Evolutionary conservation across 1,140 invertebrate species (phyloP).

Genomic region (Cotesia glomerata): DNA sequence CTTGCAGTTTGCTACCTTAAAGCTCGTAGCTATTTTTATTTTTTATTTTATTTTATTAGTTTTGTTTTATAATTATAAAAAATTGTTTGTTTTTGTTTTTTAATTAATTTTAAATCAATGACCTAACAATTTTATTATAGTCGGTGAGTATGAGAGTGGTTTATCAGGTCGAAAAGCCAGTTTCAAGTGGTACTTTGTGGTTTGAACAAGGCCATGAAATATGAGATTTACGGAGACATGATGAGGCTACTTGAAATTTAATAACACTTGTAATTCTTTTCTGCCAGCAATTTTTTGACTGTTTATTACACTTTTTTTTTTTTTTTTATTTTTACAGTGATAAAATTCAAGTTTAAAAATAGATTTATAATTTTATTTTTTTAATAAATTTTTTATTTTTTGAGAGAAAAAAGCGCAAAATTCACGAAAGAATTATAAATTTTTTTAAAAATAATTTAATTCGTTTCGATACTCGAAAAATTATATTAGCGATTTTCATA

Average conservation of each 20-base stretch:
- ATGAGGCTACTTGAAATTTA: conserved; percentile 22
- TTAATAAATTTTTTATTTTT: too few relatives aligned
- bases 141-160: neutral
- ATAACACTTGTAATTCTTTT: conserved; percentile 19
- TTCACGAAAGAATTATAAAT: too few relatives aligned
- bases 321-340: neutral
- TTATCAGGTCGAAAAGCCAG: conserved; percentile 12
- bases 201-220: conserved; percentile 3
- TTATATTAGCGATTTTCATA: too few relatives aligned
- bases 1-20: neutral
- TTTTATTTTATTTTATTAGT: neutral
- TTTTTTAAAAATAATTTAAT: too few relatives aligned
- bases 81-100: neutral
- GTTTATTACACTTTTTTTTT: conserved; percentile 17
- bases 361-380: neutral
- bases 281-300: neutral
- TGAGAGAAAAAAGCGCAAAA: too few relatives aligned
- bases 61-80: neutral
- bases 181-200: conserved; percentile 17
- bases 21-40: neutral
- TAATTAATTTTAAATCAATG: neutral
- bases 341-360: neutral
- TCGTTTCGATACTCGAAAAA: too few relatives aligned
- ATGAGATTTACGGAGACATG: conserved; percentile 19
- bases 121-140: neutral